Evolutionary conservation across 2,113 vertebrate species (phyloP).

Genomic region (Paracanthobrama guichenoti): DNA sequence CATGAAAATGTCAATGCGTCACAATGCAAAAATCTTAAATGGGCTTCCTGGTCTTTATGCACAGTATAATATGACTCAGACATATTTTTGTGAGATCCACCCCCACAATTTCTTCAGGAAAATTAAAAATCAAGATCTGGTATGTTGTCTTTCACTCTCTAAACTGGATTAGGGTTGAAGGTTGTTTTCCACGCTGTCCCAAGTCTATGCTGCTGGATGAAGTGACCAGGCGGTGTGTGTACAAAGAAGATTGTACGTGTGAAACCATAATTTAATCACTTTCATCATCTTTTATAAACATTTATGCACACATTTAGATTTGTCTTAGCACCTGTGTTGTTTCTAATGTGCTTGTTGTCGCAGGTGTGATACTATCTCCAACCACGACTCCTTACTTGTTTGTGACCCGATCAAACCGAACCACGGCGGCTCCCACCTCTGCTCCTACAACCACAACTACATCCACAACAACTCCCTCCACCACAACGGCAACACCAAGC

Average conservation of each 20-base stretch:
- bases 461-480: constrained; percentile 34
- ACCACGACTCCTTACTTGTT: constrained; percentile 76
- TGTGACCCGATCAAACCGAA: constrained; percentile 72
- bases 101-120: background rate
- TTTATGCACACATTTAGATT: background rate
- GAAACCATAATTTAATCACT: background rate
- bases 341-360: constrained; percentile 14
- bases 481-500: constrained; percentile 36
- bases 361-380: constrained; percentile 74
- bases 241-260: constrained; percentile 92
- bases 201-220: constrained; percentile 95
- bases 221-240: constrained; percentile 92
- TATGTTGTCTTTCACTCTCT: constrained; percentile 10
- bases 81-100: background rate
- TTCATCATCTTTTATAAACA: background rate
- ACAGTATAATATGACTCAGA: background rate
- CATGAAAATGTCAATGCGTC: background rate
- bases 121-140: background rate
- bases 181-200: constrained; percentile 93
- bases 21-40: background rate
- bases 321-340: background rate
- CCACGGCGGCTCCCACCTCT: constrained; percentile 63
- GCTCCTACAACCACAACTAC: constrained; percentile 56
- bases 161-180: constrained; percentile 84
- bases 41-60: background rate